Conservation (phyloP, 2,888 invertebrate genomes). For the Cryptocephalus moraei region DNA sequence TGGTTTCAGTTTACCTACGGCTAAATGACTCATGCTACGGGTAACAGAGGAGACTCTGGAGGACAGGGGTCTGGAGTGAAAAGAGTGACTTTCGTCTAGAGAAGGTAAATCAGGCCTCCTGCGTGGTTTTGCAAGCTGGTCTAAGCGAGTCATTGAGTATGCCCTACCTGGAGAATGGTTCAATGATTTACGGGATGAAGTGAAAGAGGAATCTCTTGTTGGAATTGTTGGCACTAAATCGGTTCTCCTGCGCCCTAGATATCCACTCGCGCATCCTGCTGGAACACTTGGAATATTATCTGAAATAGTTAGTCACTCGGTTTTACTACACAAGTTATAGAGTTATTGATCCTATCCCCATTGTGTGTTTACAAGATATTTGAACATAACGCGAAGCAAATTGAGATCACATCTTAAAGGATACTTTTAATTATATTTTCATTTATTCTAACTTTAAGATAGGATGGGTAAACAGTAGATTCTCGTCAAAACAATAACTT, state of each 20-base stretch:
- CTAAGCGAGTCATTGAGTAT: constrained; percentile 88
- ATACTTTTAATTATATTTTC: too few relatives aligned
- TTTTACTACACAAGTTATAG: too few relatives aligned
- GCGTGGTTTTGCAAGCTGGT: constrained; percentile 69
- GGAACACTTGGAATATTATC: constrained; percentile 31
- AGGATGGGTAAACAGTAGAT: too few relatives aligned
- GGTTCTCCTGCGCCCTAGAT: constrained; percentile 74
- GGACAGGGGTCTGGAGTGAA: constrained; percentile 29
- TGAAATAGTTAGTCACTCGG: too few relatives aligned
- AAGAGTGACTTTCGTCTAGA: constrained; percentile 28
- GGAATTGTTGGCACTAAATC: constrained; percentile 87
- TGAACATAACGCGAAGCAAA: too few relatives aligned
- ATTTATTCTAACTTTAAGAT: too few relatives aligned
- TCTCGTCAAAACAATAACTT: too few relatives aligned
- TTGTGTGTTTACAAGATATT: too few relatives aligned
- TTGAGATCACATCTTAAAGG: too few relatives aligned
- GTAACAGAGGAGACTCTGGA: constrained; percentile 42
- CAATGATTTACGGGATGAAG: constrained; percentile 41
- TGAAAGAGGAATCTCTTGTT: constrained; percentile 51
- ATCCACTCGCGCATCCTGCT: constrained; percentile 57
- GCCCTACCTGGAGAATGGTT: constrained; percentile 67
- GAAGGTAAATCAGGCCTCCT: constrained; percentile 39
- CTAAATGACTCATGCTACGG: constrained; percentile 64
- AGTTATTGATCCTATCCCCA: too few relatives aligned
- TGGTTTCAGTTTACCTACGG: constrained; percentile 39